Conservation (phyloP, 2,797 vertebrate genomes). For the Margarornis squamiger region DNA sequence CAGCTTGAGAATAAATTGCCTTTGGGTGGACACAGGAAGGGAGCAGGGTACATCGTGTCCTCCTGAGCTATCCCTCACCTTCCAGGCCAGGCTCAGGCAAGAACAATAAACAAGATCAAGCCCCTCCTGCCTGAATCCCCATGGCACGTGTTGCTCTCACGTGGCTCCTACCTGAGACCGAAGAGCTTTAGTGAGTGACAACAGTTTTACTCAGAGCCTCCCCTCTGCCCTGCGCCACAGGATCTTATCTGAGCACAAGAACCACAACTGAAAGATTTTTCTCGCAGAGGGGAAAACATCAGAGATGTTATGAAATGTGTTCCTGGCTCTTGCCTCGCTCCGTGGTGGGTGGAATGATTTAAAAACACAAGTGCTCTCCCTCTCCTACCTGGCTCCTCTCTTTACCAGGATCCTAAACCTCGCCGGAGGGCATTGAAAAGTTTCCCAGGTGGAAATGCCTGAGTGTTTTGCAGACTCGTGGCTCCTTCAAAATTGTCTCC, state of each 20-base stretch:
- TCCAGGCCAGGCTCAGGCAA: neutral
- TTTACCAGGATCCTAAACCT: neutral
- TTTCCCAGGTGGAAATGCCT: neutral
- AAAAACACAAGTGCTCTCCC: neutral
- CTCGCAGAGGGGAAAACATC: neutral
- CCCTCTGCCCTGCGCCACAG: neutral
- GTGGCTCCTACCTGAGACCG: neutral
- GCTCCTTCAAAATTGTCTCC: neutral
- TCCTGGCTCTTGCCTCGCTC: accelerated
- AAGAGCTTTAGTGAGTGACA: neutral
- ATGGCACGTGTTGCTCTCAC: neutral
- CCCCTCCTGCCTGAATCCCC: neutral
- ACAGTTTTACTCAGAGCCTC: neutral
- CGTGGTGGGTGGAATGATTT: accelerated
- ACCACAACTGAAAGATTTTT: neutral
- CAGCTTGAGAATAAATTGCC: neutral
- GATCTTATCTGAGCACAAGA: neutral
- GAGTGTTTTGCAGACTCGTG: neutral
- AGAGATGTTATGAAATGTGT: neutral
- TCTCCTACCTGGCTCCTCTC: neutral
- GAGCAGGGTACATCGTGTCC: neutral
- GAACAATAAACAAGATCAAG: constrained; percentile 38
- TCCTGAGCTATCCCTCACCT: neutral
- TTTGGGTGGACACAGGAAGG: neutral
- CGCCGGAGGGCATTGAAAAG: neutral